Base-by-base conservation (phyloP, 2,797 vertebrate species). In the Leptoclinus maculatus region DNA sequence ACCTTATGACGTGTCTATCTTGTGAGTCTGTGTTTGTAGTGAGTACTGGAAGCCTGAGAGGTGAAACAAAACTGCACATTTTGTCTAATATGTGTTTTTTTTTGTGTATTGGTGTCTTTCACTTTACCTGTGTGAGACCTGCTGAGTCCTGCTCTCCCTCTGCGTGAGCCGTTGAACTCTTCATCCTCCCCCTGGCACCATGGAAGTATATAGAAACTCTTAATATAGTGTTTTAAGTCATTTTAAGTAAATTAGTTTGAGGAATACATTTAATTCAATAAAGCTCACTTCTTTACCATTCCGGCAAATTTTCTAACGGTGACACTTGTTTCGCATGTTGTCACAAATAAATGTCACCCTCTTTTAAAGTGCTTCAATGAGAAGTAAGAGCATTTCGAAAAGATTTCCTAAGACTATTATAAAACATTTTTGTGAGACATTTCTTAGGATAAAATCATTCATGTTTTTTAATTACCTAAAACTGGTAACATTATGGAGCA, bases 121-220 rank as follows among this genome's bases (percentile, higher is more conserved):
- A 23, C 14, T 57, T 65, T 82, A 92, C 90, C 91, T 88, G 92
- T 92, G 62, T 93, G 89, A 71, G 89, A 91, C 71, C 93, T 83
- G 79, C 85, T 87, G 62, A 94, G 90, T 81, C 86, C 89, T 23
- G 69, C 45, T 83, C 90, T 87, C 45, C 34, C 54, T 83, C 85
- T 87, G 19, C 69, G 79, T 11, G 81, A 58, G 19, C 74, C 83
- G 14, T 54, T 71, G 16, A 89, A 82, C 72, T 86, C 90, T 71
- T 41, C 80, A 45, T 80, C 85, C 19, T 87, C 89, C 27, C 7
- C 67, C 92, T 92, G 78, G 58, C 39, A 73, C 17, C 67, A 23
- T 8, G 34, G 8, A 87, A 74, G 51, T 17, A 43, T 4, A 59
- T 43, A 34, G 49, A 59, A 58, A 62, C 5, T 38, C 21, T 60